These are phyloP conservation scores for Aegotheles bennettii DNA, from an alignment of 2,113 vertebrate species.

Conservation along the genomic window DNA sequence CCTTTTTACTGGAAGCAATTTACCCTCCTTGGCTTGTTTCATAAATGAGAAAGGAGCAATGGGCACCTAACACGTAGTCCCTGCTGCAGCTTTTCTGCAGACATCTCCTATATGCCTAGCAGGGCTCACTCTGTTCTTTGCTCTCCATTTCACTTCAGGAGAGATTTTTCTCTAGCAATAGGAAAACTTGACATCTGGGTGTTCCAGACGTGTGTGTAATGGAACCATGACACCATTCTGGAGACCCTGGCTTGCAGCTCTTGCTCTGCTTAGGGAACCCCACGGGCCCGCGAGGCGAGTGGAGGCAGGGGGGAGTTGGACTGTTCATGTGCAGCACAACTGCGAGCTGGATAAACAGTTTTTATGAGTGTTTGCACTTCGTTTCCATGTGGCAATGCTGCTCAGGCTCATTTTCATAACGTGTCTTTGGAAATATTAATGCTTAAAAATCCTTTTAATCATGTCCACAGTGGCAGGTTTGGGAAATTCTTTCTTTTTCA, in stretches of 20 bases:
- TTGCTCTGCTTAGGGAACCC: not conserved
- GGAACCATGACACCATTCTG: not conserved
- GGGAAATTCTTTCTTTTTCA: not conserved
- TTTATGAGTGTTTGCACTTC: not conserved
- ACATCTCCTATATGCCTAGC: not conserved
- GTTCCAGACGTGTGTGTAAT: rapidly evolving
- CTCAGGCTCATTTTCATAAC: not conserved
- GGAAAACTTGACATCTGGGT: not conserved
- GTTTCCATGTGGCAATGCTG: not conserved
- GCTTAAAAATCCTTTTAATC: not conserved
- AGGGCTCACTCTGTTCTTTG: not conserved
- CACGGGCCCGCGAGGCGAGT: not conserved
- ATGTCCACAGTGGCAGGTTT: not conserved
- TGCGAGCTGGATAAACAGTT: not conserved
- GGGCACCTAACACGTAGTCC: rapidly evolving
- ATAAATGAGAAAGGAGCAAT: not conserved
- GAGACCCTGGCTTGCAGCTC: not conserved
- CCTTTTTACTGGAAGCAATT: not conserved
- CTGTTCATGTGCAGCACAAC: not conserved
- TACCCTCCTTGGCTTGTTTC: not conserved
- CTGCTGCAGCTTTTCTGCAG: not conserved
- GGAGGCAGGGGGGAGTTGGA: not conserved
- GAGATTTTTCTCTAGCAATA: not conserved
- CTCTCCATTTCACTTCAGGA: not conserved
- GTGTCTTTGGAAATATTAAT: not conserved